Base-by-base conservation (phyloP, 2,113 vertebrate species). In the Tychaedon coryphoeus region DNA sequence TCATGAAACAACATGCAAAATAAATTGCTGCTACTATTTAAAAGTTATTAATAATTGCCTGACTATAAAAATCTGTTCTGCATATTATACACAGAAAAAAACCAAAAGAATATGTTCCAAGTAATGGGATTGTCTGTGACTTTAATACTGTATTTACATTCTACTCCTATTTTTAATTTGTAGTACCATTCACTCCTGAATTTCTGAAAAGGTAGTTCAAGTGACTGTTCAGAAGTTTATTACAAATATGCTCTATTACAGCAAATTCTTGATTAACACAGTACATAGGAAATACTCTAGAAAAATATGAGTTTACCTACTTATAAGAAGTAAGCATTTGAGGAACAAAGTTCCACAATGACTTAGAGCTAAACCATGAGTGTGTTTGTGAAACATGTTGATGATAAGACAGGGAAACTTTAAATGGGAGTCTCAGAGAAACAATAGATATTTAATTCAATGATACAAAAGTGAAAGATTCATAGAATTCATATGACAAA, bases 361-460 rank as follows among this genome's bases (percentile, higher is more conserved):
- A 31, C 10, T 82, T 48, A 8, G 22, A 29, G 73, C 1, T n/a
- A 36, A 82, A 76, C 56, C 8, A 34, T 0, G 0, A n/a, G 1
- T 13, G 3, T 29, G 33, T 47, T 33, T 54, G 4, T 58, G 33
- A 88, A 69, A 73, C 14, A 3, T 64, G 15, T 3, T 43, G 24
- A 34, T 31, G 6, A 38, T 2, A 66, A 62, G 17, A 33, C 9
- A 70, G 6, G 14, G 51, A 36, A 50, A 29, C 3, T 67, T 75
- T 58, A 28, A 12, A 18, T 29, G 33, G 4, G 4, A 9, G 4
- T 77, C 23, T 82, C 33, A 20, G 48, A 76, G 64, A 73, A 73
- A 6, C 19, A 64, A 45, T 8, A 77, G 8, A 29, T 24, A 77
- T 18, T 64, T 69, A 60, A 45, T 65, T 89, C 28, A 62, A 40